phyloP scores from a whole-genome alignment of 1,140 invertebrate species.

The Sesamia nonagrioides region DNA sequence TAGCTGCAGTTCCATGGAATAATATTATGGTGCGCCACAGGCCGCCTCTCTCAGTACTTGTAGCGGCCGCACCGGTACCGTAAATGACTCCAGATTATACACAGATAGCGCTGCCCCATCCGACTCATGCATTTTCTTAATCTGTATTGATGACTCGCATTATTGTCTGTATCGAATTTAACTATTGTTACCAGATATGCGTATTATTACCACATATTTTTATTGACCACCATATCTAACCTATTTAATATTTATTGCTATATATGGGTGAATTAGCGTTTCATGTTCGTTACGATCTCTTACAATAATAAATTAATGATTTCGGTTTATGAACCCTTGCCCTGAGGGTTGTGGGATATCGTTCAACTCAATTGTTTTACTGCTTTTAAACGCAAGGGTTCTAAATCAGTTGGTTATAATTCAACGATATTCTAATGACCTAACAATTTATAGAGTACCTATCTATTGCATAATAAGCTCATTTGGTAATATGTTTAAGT shows the following conservation, averaged over 20 bases:
- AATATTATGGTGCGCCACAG: constrained; percentile 51
- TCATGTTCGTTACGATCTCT: not conserved
- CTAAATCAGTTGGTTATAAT: not conserved
- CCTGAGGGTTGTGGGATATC: not conserved
- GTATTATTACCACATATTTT: constrained; percentile 11
- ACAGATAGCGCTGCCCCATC: constrained; percentile 20
- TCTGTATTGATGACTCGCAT: constrained; percentile 17
- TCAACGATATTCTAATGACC: not conserved
- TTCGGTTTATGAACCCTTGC: not conserved
- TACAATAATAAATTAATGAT: not conserved
- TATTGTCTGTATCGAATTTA: constrained; percentile 22
- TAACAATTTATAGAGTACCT: not conserved
- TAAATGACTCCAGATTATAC: constrained; percentile 56
- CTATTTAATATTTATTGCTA: not conserved
- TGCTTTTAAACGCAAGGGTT: not conserved
- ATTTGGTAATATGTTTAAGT: constrained; percentile 2
- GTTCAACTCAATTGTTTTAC: not conserved
- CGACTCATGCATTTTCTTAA: constrained; percentile 40
- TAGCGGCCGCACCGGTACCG: constrained; percentile 64
- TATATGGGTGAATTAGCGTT: no score
- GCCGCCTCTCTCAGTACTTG: constrained; percentile 60
- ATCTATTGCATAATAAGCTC: not conserved
- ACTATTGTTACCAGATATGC: constrained; percentile 8
- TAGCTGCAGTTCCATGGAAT: constrained; percentile 65
- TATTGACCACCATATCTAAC: not conserved